phyloP scores from a whole-genome alignment of 2,888 invertebrate species.

The Elysia crispata region DNA sequence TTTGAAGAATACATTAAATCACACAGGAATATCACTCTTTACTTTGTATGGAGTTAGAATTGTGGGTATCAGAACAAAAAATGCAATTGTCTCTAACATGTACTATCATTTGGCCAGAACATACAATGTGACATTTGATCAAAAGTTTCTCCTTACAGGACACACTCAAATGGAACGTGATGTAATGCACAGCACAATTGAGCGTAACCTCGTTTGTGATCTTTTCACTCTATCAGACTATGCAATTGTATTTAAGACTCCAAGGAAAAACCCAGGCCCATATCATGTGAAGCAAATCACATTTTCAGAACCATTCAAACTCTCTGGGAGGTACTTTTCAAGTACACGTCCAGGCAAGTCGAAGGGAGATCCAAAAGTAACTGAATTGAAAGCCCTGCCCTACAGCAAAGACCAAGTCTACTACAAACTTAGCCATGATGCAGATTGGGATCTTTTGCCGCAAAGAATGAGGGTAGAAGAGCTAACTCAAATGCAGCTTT shows the following conservation, averaged over 20 bases:
- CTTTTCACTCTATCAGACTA: constrained; percentile 9
- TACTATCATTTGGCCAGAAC: constrained; percentile 24
- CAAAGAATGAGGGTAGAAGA: too few relatives aligned
- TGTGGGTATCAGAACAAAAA: constrained; percentile 42
- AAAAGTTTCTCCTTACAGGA: constrained; percentile 41
- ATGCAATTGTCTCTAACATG: constrained; percentile 6
- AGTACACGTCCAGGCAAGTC: too few relatives aligned
- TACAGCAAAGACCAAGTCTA: too few relatives aligned
- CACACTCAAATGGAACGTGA: constrained; percentile 47
- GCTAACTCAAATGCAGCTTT: too few relatives aligned
- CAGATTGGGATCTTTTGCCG: too few relatives aligned
- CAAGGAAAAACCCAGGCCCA: constrained; percentile 1
- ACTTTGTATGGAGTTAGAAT: constrained; percentile 33
- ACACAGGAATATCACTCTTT: background rate
- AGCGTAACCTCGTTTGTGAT: constrained; percentile 30
- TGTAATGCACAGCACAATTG: constrained; percentile 40
- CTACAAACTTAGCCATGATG: too few relatives aligned
- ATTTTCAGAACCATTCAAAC: too few relatives aligned
- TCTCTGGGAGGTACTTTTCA: too few relatives aligned
- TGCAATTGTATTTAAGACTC: constrained; percentile 1
- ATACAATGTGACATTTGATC: constrained; percentile 27
- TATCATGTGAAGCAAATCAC: constrained; percentile 1
- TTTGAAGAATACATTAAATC: constrained; percentile 11
- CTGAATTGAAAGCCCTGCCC: too few relatives aligned
- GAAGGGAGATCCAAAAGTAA: too few relatives aligned